These are phyloP conservation scores for Podargus strigoides DNA, from an alignment of 2,797 vertebrate species.

Conservation along the genomic window DNA sequence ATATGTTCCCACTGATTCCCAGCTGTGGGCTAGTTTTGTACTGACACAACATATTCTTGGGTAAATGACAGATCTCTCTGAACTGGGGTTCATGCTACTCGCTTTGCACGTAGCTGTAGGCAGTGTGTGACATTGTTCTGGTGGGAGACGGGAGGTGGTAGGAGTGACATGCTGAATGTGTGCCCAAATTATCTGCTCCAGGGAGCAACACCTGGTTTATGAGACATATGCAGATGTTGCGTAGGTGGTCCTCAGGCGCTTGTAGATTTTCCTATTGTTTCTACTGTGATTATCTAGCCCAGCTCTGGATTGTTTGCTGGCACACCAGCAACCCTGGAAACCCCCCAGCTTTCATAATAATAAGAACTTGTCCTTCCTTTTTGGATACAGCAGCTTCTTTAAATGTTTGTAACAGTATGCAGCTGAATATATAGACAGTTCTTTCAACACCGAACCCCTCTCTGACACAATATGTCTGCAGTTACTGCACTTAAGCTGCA, in stretches of 20 bases:
- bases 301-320: slow-evolving; percentile 25
- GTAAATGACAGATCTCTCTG: background rate
- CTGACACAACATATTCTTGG: background rate
- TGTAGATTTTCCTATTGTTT: background rate
- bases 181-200: background rate
- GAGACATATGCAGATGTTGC: background rate
- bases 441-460: background rate
- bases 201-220: slow-evolving; percentile 49
- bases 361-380: background rate
- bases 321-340: background rate
- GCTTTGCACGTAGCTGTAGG: background rate
- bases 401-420: background rate
- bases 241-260: background rate
- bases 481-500: background rate
- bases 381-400: background rate
- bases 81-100: background rate
- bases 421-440: background rate
- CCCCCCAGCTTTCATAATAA: background rate
- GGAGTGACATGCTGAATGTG: background rate
- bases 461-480: slow-evolving; percentile 19
- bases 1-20: background rate
- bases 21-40: slow-evolving; percentile 2
- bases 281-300: slow-evolving; percentile 14
- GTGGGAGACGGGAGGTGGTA: background rate
- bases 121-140: background rate